These are phyloP conservation scores for Nesospiza acunhae DNA, from an alignment of 2,113 vertebrate genomes.

Conservation along the genomic window DNA sequence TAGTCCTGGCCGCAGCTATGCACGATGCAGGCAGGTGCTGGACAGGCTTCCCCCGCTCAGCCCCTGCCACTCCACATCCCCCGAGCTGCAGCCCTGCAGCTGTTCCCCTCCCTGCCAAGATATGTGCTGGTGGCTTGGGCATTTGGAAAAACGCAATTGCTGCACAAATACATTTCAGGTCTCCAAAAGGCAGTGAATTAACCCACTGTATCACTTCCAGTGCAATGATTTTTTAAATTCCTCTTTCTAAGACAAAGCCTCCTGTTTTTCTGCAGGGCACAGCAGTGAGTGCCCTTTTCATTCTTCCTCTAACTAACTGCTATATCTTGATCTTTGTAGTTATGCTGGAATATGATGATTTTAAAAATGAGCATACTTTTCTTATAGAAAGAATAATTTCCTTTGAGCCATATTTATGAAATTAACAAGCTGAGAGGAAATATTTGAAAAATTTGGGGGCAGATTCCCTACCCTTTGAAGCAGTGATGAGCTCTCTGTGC, in stretches of 20 bases:
- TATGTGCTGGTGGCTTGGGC: not conserved
- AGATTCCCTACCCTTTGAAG: constrained; percentile 12
- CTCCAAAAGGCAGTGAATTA: constrained; percentile 14
- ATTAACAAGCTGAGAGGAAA: constrained; percentile 16
- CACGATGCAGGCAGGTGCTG: constrained; percentile 33
- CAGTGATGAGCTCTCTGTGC: not conserved
- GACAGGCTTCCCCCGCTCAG: not conserved
- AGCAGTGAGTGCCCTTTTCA: not conserved
- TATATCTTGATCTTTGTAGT: constrained; percentile 38
- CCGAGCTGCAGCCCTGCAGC: constrained; percentile 24
- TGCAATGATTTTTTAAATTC: constrained; percentile 23
- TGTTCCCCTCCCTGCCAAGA: constrained; percentile 9
- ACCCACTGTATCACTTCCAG: constrained; percentile 20
- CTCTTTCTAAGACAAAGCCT: constrained; percentile 47
- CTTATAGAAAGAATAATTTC: not conserved
- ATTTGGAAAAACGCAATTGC: constrained; percentile 1
- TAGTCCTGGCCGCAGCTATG: not conserved
- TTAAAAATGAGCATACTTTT: not conserved
- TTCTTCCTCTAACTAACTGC: constrained; percentile 6
- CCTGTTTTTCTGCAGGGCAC: constrained; percentile 21
- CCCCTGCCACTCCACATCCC: not conserved
- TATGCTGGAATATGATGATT: not conserved
- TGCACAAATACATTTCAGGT: not conserved
- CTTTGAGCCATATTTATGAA: constrained; percentile 13
- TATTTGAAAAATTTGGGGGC: not conserved